Conservation (phyloP, 2,888 invertebrate genomes). For the Bellardia pandia region DNA sequence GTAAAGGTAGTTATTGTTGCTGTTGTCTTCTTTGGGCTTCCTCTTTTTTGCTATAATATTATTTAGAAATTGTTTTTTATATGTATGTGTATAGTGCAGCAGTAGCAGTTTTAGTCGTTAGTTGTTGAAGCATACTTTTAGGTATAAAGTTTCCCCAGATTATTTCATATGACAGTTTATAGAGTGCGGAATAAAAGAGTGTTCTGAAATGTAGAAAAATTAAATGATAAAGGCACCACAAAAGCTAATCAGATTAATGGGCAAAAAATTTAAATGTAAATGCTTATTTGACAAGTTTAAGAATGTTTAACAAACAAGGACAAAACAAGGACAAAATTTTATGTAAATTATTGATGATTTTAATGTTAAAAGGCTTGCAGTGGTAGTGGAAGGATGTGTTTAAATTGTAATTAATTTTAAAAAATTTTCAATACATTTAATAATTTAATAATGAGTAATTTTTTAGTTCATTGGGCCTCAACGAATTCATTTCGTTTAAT, state of each 20-base stretch:
- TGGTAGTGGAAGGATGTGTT: no score
- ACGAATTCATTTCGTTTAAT: no score
- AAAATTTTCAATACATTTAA: no score
- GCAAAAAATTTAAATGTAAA: conserved; percentile 14
- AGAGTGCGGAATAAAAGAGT: background rate
- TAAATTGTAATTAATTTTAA: no score
- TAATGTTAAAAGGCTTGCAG: no score
- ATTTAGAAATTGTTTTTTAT: conserved; percentile 4
- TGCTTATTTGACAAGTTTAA: conserved; percentile 13
- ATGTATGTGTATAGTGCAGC: background rate
- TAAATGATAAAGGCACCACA: background rate
- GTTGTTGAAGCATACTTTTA: conserved; percentile 35
- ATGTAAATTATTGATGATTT: background rate
- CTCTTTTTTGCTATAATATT: background rate
- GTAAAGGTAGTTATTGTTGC: conserved; percentile 51
- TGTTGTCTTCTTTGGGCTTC: conserved; percentile 13
- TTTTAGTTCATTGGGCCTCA: no score
- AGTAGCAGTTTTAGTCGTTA: background rate
- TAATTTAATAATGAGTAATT: no score
- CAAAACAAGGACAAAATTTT: background rate
- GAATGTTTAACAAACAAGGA: background rate
- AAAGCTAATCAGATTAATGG: conserved; percentile 56
- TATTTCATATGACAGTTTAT: background rate
- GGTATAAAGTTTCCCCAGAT: conserved; percentile 24
- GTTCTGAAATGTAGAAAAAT: background rate